Conservation (phyloP, 2,888 invertebrate species). For the Cotesia congregata region DNA sequence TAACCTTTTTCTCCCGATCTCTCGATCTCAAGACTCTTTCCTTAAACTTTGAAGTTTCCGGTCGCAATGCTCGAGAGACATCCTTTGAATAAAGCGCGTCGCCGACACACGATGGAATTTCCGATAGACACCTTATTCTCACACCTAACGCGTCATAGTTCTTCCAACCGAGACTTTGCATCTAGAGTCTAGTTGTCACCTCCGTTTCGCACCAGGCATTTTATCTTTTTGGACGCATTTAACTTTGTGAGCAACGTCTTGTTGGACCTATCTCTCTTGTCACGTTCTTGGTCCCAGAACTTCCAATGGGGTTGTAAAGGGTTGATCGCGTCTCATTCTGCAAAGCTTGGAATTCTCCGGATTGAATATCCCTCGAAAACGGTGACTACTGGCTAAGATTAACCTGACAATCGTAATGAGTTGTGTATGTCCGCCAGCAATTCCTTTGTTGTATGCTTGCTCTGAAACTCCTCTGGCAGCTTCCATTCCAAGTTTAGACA, state of each 20-base stretch:
- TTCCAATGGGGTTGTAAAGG: constrained; percentile 10
- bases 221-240: not conserved
- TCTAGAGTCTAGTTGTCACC: constrained; percentile 27
- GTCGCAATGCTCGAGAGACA: not conserved
- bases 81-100: constrained; percentile 6
- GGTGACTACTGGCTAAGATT: not conserved
- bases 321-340: not conserved
- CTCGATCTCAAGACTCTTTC: constrained; percentile 28
- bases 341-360: not conserved
- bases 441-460: not conserved
- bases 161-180: constrained; percentile 1
- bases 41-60: not conserved
- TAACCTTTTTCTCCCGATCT: constrained; percentile 8
- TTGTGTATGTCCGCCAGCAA: not conserved
- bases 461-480: not conserved
- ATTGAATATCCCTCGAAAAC: not conserved
- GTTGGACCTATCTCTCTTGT: not conserved
- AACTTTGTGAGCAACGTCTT: not conserved
- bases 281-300: constrained; percentile 14
- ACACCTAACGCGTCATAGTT: constrained; percentile 18
- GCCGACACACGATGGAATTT: constrained; percentile 32
- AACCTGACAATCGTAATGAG: not conserved
- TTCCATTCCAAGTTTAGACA: not conserved
- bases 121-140: constrained; percentile 3
- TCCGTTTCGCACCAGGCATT: not conserved